Percentiles rank a stretch among this genome's conserved stretches.
Evolutionary conservation across 2,113 vertebrate genomes (phyloP).

Genomic region (Oryzias javanicus): DNA sequence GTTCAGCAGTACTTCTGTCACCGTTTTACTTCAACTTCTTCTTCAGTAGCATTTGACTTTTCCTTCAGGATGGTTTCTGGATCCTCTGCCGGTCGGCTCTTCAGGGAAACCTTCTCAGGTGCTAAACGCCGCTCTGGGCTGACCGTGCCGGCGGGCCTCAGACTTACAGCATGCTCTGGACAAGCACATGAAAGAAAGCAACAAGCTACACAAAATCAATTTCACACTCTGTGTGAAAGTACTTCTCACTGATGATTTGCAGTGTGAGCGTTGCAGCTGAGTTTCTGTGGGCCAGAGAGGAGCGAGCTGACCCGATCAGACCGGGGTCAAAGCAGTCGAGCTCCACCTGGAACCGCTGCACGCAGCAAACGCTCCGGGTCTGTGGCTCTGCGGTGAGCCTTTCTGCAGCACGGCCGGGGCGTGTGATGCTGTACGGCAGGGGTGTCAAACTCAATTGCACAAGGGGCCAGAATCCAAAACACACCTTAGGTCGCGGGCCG

Average conservation of each 20-base stretch:
- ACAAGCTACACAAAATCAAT: constrained; percentile 7
- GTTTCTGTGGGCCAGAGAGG: neutral
- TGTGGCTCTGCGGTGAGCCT: no score
- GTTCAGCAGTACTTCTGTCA: no score
- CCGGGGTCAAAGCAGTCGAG: neutral
- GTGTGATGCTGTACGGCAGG: no score
- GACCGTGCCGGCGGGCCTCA: neutral
- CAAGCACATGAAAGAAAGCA: neutral
- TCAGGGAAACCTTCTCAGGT: constrained; percentile 9
- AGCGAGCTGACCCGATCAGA: neutral
- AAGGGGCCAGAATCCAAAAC: no score
- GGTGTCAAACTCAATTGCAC: no score
- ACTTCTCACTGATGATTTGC: neutral
- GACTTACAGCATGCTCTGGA: neutral
- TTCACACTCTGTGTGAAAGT: constrained; percentile 5
- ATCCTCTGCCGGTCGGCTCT: neutral
- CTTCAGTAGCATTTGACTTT: no score
- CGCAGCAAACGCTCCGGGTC: no score
- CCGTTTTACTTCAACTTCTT: no score
- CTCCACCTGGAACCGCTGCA: no score
- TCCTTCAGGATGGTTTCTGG: neutral
- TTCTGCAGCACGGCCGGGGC: no score
- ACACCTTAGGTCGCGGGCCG: no score
- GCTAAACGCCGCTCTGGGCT: neutral
- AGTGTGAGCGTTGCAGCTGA: neutral